Conservation (phyloP, 2,888 invertebrate species). For the Oscheius sp. region DNA sequence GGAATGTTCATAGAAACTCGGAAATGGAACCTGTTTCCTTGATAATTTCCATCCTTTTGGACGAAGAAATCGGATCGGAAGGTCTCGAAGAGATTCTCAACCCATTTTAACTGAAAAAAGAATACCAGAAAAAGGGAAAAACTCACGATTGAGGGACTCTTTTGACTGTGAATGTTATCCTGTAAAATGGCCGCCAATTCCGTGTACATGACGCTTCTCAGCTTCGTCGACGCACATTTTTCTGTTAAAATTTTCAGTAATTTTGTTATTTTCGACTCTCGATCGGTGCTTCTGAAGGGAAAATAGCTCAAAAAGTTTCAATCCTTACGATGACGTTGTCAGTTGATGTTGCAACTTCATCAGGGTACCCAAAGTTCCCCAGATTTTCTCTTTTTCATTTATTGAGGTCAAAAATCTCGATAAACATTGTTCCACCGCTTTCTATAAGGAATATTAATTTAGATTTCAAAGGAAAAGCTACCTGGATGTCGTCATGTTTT, state of each 20-base stretch:
- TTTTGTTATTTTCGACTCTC: constrained; percentile 20
- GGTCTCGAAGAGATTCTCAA: constrained; percentile 25
- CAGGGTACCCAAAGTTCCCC: constrained; percentile 48
- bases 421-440: constrained; percentile 14
- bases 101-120: constrained; percentile 38
- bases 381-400: constrained; percentile 42
- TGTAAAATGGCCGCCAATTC: constrained; percentile 24
- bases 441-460: background rate
- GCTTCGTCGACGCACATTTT: background rate
- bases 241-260: background rate
- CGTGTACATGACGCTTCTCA: constrained; percentile 32
- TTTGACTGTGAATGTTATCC: constrained; percentile 15
- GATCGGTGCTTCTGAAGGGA: background rate
- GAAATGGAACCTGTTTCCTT: background rate
- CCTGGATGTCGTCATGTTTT: background rate
- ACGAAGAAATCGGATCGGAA: constrained; percentile 41
- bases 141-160: constrained; percentile 10
- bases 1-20: background rate
- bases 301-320: background rate
- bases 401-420: constrained; percentile 36
- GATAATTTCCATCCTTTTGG: constrained; percentile 3
- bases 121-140: background rate
- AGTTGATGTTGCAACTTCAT: constrained; percentile 41
- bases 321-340: background rate
- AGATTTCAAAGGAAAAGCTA: background rate